Base-by-base conservation (phyloP, 2,888 invertebrate genomes). In the Augiades crinisus region DNA sequence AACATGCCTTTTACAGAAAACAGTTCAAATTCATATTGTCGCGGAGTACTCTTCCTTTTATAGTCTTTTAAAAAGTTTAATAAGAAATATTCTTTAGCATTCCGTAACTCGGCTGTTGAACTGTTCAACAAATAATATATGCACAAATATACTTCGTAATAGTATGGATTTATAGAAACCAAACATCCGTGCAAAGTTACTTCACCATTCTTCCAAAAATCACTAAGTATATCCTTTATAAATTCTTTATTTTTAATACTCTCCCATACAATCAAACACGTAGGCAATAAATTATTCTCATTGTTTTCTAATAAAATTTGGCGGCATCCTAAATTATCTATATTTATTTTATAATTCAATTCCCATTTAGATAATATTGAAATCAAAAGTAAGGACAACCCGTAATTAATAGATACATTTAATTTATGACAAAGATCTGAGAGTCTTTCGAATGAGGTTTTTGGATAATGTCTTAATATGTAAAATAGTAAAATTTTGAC, bases 161-260 rank as follows among this genome's bases (percentile, higher is more conserved):
- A 86, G 67, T 90, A 90, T 17, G 88, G 86, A 68, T 88, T 90
- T 41, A 90, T 75, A 4, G 83, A 80, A 37, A 90, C 74, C 7
- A 75, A 61, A 46, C 82, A 81, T 14, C 87, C 85, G 56, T 89
- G 83, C 54, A 90, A 68, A 27, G 82, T 75, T 4, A 88, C 77
- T 74, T 90, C 90, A 12, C 90, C 90, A 59, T 81, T 86, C 67
- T 80, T 85, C 85, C 90, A 90, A 61, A 90, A 82, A 65, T 89
- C 87, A 30, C 68, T 79, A 24, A 90, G 69, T 53, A 88, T 69
- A 53, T 88, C 86, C 57, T 65, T 77, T 24, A 86, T 54, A 59
- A 85, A 81, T 34, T 80, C 77, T 68, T 78, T 88, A 49, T 75
- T 76, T 31, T 78, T 74, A 56, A 90, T 78, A 62, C 81, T 88